Evolutionary conservation across 2,797 vertebrate genomes (phyloP).

Genomic region (Loriculus beryllinus): DNA sequence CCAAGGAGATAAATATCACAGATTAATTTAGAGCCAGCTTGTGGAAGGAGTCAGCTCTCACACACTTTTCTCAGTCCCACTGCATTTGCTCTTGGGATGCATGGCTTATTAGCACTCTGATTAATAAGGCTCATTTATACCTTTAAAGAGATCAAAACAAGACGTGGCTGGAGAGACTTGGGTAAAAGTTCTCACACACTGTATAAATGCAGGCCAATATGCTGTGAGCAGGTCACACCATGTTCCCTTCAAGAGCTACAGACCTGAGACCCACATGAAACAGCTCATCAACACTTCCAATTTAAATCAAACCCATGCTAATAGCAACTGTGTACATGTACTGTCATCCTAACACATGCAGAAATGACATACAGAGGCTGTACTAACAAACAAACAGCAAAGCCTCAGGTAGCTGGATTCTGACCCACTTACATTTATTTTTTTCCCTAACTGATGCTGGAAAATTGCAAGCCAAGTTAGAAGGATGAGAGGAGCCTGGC

Average conservation of each 20-base stretch:
- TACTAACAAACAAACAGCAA: neutral
- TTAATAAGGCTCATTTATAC: constrained; percentile 1
- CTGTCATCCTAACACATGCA: rapidly evolving
- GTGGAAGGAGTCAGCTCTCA: neutral
- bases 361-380: neutral
- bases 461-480: neutral
- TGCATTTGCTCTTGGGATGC: neutral
- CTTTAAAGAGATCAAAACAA: neutral
- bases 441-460: neutral
- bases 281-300: neutral
- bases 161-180: neutral
- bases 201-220: neutral
- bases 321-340: neutral
- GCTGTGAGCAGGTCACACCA: neutral
- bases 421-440: neutral
- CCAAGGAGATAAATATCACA: neutral
- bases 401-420: neutral
- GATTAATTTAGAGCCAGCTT: neutral
- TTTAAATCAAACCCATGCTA: neutral
- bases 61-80: neutral
- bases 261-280: neutral
- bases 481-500: neutral
- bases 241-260: neutral
- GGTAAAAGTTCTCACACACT: neutral
- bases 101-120: neutral